Evolutionary conservation across 2,797 vertebrate genomes (phyloP), one percentile per base, ranked within the genome.

Genomic region (Chelidonichthys spinosus): DNA sequence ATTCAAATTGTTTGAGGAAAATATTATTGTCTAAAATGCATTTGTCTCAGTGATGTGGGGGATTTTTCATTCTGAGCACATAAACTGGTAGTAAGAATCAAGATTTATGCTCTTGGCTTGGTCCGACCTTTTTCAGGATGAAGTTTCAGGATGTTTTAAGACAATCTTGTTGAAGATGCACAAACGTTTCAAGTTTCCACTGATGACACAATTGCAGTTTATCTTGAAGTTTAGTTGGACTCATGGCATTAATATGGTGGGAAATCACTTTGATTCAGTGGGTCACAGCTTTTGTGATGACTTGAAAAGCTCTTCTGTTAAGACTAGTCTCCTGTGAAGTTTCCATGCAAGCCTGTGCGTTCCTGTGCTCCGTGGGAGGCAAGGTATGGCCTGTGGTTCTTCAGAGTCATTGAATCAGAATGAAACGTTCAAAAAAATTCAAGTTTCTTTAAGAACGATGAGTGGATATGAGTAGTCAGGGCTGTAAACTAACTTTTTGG

Each of bases 231-330:
- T 82, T 56, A 61, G 69, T 69, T n/a, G 0, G 42, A 63, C 68
- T 60, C 2, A 5, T 88, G 88, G 91, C 92, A 79, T 90, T 91
- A 86, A 92, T 82, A 68, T 59, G 69, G 88, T 89, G 85, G 35
- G 49, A 82, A 82, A 78, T 83, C 63, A 61, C 84, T 91, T 90
- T 90, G 85, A 87, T 88, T 87, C 83, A 63, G 54, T 42, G 36
- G 44, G 37, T 75, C 52, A 47, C 60, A 50, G 77, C 74, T 82
- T 87, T 68, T 81, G 69, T 63, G 76, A 85, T 81, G 74, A 76
- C 72, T 80, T 14, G 47, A 81, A 79, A 82, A 85, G 75, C 83
- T 73, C 59, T 63, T 73, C 70, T 85, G 81, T 91, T 89, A 76
- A 78, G 79, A 85, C 60, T 56, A 53, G 55, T 65, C 66, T 76